phyloP scores from a whole-genome alignment of 2,888 invertebrate species.

The Metalampra italica region DNA sequence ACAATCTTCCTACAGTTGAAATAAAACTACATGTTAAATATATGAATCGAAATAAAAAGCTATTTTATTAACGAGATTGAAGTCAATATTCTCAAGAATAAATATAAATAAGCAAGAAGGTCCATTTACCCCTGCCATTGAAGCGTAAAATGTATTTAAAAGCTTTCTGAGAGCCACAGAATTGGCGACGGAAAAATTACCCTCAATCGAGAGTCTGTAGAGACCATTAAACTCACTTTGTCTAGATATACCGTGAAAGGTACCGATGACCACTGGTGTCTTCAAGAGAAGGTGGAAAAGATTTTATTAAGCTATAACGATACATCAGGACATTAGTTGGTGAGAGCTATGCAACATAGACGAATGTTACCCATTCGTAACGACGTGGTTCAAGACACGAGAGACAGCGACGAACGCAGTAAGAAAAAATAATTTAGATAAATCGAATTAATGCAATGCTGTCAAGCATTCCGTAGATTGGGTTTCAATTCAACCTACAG shows the following conservation, averaged over 20 bases:
- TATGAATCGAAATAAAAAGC: neutral
- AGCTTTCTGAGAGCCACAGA: slow-evolving; percentile 40
- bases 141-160: slow-evolving; percentile 42
- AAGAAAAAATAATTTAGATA: too few species aligned
- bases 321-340: slow-evolving; percentile 62
- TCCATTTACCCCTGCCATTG: slow-evolving; percentile 27
- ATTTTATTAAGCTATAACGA: slow-evolving; percentile 61
- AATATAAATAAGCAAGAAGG: slow-evolving; percentile 13
- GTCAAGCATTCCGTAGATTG: too few species aligned
- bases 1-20: too few species aligned
- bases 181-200: slow-evolving; percentile 30
- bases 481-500: too few species aligned
- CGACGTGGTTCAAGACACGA: slow-evolving; percentile 19
- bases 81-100: slow-evolving; percentile 4
- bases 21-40: too few species aligned
- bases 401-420: slow-evolving; percentile 15
- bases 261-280: slow-evolving; percentile 14
- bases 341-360: slow-evolving; percentile 55
- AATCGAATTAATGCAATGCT: too few species aligned
- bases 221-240: slow-evolving; percentile 40
- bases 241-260: slow-evolving; percentile 17
- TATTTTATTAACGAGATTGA: neutral
- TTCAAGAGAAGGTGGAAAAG: slow-evolving; percentile 23
- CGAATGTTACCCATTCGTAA: slow-evolving; percentile 57
- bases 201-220: slow-evolving; percentile 23